These are phyloP conservation scores for Neocrepidodera transversa DNA, from an alignment of 2,888 invertebrate genomes.

Conservation along the genomic window DNA sequence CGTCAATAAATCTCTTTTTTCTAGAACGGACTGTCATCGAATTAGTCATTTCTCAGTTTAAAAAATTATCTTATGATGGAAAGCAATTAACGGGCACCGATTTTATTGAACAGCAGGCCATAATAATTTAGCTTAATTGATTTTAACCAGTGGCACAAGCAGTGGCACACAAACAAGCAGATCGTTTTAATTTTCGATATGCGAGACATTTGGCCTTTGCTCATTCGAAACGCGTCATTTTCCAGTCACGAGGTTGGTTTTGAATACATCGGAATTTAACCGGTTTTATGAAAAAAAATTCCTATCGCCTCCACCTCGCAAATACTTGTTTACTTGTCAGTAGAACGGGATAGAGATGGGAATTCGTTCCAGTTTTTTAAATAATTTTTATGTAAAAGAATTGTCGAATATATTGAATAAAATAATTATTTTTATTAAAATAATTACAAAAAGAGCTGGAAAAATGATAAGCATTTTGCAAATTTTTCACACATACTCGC, in stretches of 20 bases:
- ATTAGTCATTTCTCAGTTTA: constrained; percentile 13
- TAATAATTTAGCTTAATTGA: constrained; percentile 38
- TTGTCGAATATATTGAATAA: too few relatives aligned
- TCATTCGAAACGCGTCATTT: constrained; percentile 29
- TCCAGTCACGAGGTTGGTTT: constrained; percentile 33
- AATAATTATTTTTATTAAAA: too few relatives aligned
- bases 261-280: constrained; percentile 21
- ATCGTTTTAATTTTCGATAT: constrained; percentile 31
- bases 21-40: not conserved
- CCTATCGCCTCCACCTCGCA: not conserved
- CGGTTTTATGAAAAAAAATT: not conserved
- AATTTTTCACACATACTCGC: too few relatives aligned
- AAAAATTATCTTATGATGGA: constrained; percentile 18
- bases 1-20: constrained; percentile 5
- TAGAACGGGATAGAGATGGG: not conserved
- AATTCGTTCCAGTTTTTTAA: too few relatives aligned
- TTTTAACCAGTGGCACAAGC: constrained; percentile 42
- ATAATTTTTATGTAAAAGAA: too few relatives aligned
- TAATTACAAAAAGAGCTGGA: too few relatives aligned
- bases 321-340: too few relatives aligned
- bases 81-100: constrained; percentile 30
- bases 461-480: too few relatives aligned
- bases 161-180: constrained; percentile 40
- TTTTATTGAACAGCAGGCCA: constrained; percentile 33
- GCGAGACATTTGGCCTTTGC: constrained; percentile 34